phyloP scores from a whole-genome alignment of 2,888 invertebrate genomes.

The Odontothrips loti region DNA sequence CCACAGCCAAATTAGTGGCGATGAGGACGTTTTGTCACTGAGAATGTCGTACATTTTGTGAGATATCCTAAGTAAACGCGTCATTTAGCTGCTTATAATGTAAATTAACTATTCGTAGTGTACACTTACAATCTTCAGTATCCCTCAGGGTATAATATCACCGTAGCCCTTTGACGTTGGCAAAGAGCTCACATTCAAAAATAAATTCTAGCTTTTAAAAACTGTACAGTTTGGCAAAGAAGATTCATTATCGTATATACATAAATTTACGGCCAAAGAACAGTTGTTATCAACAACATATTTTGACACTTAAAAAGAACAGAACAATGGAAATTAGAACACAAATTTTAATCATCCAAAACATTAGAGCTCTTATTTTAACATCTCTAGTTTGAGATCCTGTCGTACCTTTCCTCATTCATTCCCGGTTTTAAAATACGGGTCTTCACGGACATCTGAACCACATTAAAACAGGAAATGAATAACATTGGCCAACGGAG shows the following conservation, averaged over 20 bases:
- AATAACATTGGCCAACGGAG: too few species aligned
- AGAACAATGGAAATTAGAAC: too few species aligned
- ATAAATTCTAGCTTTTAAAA: constrained; percentile 8
- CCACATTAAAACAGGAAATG: too few species aligned
- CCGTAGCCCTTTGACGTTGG: neutral
- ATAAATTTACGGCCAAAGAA: too few species aligned
- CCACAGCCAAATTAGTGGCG: neutral
- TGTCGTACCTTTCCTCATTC: too few species aligned
- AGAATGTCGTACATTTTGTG: neutral
- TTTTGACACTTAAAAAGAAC: too few species aligned
- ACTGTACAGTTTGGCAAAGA: constrained; percentile 11
- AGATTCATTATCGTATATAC: neutral
- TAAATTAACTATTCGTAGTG: neutral
- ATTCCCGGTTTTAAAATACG: too few species aligned
- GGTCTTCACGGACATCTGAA: too few species aligned
- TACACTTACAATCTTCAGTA: neutral
- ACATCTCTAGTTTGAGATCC: too few species aligned
- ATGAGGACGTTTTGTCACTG: neutral
- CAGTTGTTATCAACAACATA: too few species aligned
- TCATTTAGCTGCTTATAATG: neutral
- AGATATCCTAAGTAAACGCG: neutral
- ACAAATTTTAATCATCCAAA: too few species aligned
- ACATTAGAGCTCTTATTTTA: too few species aligned
- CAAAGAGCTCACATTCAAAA: constrained; percentile 6
- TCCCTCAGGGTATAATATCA: neutral